A percentile compares a stretch with the other conserved stretches of the same genome.
Conservation (phyloP, 2,113 vertebrate species). For the Ameiurus melas region DNA sequence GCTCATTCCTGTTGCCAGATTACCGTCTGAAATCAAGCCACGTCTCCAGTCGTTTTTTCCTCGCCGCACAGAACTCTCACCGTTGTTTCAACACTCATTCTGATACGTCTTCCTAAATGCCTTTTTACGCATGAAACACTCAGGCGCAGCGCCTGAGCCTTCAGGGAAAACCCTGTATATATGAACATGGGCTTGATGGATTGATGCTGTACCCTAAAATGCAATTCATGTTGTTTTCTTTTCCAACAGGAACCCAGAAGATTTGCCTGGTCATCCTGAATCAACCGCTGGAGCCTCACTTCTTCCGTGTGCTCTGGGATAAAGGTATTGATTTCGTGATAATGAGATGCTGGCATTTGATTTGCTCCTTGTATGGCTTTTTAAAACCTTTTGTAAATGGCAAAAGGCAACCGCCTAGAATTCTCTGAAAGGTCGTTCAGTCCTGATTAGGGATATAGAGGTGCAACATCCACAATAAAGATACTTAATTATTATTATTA, state of each 20-base stretch:
- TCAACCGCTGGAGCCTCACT: conserved; percentile 69
- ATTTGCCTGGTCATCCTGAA: conserved; percentile 76
- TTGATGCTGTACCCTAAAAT: too few species aligned
- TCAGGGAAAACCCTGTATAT: too few species aligned
- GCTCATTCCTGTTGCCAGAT: too few species aligned
- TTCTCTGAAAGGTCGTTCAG: conserved; percentile 29
- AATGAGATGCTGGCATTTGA: conserved; percentile 32
- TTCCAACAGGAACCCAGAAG: conserved; percentile 68
- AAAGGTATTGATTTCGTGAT: conserved; percentile 70
- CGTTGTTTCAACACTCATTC: too few species aligned
- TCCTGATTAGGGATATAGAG: conserved; percentile 32
- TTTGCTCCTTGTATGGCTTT: conserved; percentile 24
- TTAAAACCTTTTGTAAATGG: background rate
- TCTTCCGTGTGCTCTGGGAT: conserved; percentile 70
- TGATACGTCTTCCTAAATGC: too few species aligned
- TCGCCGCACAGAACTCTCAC: too few species aligned
- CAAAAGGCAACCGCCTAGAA: conserved; percentile 14
- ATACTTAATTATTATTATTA: too few species aligned
- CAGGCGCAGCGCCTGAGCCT: too few species aligned
- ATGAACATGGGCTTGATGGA: too few species aligned
- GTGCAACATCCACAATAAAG: background rate
- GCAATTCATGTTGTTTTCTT: conserved; percentile 11
- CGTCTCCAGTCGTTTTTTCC: too few species aligned
- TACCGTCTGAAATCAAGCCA: too few species aligned
- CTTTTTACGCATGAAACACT: too few species aligned